Percentiles rank a stretch among this genome's conserved stretches.
Conservation (phyloP, 2,888 invertebrate genomes). For the Caenorhabditis drosophilae region DNA sequence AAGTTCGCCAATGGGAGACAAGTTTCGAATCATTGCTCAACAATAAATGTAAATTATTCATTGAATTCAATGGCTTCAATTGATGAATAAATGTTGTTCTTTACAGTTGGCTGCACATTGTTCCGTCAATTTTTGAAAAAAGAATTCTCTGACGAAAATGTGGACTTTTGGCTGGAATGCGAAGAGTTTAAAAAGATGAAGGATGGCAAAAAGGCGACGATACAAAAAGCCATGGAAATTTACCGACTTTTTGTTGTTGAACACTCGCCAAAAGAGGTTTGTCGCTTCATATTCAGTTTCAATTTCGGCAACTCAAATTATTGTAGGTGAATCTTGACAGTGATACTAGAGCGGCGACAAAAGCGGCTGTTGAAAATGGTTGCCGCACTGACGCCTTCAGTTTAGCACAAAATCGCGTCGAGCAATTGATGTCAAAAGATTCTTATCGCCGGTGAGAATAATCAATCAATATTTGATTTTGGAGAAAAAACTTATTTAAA, state of each 20-base stretch:
- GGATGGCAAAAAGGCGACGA: slow-evolving; percentile 54
- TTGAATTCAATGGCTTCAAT: too few species aligned
- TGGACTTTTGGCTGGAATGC: slow-evolving; percentile 64
- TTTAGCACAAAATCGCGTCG: slow-evolving; percentile 62
- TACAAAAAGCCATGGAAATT: slow-evolving; percentile 59
- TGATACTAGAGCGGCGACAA: slow-evolving; percentile 61
- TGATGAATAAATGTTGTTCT: neutral
- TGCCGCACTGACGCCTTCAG: slow-evolving; percentile 57
- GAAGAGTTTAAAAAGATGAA: slow-evolving; percentile 68
- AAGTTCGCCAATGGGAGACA: slow-evolving; percentile 61
- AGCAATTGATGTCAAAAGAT: slow-evolving; percentile 65
- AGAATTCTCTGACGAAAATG: slow-evolving; percentile 63
- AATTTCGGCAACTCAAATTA: neutral
- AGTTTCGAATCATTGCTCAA: slow-evolving; percentile 58
- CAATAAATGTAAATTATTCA: slow-evolving; percentile 59
- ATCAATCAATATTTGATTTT: neutral
- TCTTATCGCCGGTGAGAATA: slow-evolving; percentile 52
- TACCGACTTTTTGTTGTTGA: slow-evolving; percentile 57
- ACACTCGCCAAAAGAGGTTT: slow-evolving; percentile 59
- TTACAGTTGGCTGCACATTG: slow-evolving; percentile 60
- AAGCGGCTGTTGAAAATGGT: slow-evolving; percentile 59
- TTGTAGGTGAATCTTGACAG: slow-evolving; percentile 65
- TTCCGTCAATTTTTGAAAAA: slow-evolving; percentile 62
- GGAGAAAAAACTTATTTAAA: neutral
- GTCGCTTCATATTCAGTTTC: neutral